phyloP scores from a whole-genome alignment of 2,797 vertebrate genomes.

The Arvicola amphibius region DNA sequence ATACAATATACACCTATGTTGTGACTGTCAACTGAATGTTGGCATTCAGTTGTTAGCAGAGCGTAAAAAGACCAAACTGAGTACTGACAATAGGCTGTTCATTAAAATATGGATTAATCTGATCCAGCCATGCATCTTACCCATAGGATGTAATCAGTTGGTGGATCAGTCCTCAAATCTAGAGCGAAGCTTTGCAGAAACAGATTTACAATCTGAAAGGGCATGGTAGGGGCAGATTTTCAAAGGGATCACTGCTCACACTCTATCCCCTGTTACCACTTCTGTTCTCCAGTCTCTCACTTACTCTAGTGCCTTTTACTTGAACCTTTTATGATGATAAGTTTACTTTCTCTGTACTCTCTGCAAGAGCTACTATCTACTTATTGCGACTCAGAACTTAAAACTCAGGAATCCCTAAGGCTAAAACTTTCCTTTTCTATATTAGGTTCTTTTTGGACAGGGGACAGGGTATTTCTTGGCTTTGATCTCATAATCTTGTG shows the following conservation, averaged over 20 bases:
- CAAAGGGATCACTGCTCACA: neutral
- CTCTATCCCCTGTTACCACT: neutral
- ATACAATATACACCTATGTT: neutral
- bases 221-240: neutral
- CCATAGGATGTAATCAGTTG: neutral
- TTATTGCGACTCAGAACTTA: neutral
- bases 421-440: neutral
- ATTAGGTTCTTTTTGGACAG: neutral
- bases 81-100: neutral
- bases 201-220: neutral
- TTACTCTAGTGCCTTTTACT: rapidly evolving
- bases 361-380: neutral
- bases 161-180: neutral
- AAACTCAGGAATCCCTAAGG: no score
- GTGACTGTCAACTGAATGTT: neutral
- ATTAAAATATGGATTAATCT: neutral
- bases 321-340: neutral
- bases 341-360: rapidly evolving
- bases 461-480: neutral
- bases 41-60: neutral
- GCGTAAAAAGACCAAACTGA: neutral
- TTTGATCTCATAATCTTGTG: neutral
- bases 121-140: neutral
- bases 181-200: neutral
- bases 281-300: neutral